A percentile compares a stretch with the other conserved stretches of the same genome.
These are phyloP conservation scores for Notospermus geniculatus DNA, from an alignment of 1,140 invertebrate genomes.

Conservation along the genomic window DNA sequence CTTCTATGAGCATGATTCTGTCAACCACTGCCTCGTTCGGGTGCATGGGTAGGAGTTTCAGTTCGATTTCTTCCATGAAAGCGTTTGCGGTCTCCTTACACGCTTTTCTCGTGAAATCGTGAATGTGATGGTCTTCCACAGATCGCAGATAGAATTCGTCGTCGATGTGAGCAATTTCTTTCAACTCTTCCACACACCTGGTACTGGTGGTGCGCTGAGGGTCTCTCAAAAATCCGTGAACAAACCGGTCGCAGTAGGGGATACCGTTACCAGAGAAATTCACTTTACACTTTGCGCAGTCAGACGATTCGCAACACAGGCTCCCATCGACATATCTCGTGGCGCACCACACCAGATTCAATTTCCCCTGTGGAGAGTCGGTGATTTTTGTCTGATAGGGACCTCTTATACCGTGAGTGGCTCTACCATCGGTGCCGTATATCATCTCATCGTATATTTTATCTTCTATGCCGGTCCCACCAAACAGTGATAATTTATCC, in stretches of 20 bases:
- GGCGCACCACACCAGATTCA: constrained; percentile 6
- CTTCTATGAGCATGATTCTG: constrained; percentile 7
- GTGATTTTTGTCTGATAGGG: constrained; percentile 3
- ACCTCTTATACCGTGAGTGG: constrained; percentile 9
- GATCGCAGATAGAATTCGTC: constrained; percentile 1
- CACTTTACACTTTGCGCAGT: constrained; percentile 7
- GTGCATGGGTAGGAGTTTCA: constrained; percentile 7
- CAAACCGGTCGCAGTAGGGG: constrained; percentile 7
- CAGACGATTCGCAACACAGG: constrained; percentile 3
- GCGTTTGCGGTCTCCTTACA: constrained; percentile 1
- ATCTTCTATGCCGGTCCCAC: background rate
- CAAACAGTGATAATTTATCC: background rate
- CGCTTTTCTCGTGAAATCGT: constrained; percentile 1
- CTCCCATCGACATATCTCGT: background rate
- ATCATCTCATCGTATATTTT: constrained; percentile 10
- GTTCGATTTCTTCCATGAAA: constrained; percentile 7
- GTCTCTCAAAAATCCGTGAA: constrained; percentile 1
- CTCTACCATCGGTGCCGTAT: constrained; percentile 6
- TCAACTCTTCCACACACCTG: background rate
- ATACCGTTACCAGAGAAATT: constrained; percentile 3
- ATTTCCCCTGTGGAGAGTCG: background rate
- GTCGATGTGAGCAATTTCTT: background rate
- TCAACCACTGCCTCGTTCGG: constrained; percentile 5
- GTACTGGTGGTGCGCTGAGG: constrained; percentile 4
- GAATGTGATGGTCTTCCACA: constrained; percentile 2